These are phyloP conservation scores for Larimichthys crocea DNA, from an alignment of 2,113 vertebrate genomes.

Conservation along the genomic window DNA sequence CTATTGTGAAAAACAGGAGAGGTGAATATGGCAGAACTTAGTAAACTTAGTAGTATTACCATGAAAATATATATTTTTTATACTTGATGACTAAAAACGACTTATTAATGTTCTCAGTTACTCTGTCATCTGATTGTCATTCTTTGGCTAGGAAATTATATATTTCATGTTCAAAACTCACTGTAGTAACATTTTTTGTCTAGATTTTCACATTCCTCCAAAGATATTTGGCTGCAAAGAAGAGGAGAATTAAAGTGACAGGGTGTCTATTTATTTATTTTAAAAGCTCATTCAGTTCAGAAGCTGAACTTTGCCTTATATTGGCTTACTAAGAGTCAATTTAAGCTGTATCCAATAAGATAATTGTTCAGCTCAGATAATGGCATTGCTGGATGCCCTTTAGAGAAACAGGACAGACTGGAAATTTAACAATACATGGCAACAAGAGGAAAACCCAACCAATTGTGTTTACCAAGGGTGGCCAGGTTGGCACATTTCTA, in stretches of 20 bases:
- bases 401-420: conserved; percentile 39
- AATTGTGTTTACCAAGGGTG: conserved; percentile 25
- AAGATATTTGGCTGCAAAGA: not conserved
- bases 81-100: too few species aligned
- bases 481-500: conserved; percentile 36
- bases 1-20: not conserved
- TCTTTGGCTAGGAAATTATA: too few species aligned
- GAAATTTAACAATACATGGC: conserved; percentile 45
- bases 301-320: conserved; percentile 24
- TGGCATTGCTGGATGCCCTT: conserved; percentile 22
- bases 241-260: not conserved
- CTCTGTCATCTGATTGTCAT: too few species aligned
- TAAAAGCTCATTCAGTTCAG: conserved; percentile 2
- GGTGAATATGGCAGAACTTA: too few species aligned
- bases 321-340: conserved; percentile 42
- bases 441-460: conserved; percentile 33
- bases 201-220: not conserved
- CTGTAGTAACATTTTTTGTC: not conserved
- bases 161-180: too few species aligned
- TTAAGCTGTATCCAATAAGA: conserved; percentile 49
- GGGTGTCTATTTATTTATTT: not conserved
- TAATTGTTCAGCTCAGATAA: conserved; percentile 52
- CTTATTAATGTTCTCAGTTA: too few species aligned
- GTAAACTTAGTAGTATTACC: too few species aligned
- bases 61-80: too few species aligned